Conservation (phyloP, 92 coral and sea anemone genomes). For the Paragorgia papillata region DNA sequence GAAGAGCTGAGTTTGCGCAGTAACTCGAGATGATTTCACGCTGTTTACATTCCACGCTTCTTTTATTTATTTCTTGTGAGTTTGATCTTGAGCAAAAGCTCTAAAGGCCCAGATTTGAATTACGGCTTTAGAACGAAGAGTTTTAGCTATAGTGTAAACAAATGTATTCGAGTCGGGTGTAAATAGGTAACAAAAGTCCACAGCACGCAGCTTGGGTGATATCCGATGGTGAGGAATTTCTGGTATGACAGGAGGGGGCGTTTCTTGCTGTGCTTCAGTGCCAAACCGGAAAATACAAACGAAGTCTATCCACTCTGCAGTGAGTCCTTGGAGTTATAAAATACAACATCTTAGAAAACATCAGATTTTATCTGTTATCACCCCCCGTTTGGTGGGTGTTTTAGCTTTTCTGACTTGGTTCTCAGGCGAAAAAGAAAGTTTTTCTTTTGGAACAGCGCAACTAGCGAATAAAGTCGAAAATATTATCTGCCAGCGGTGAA, state of each 20-base stretch:
- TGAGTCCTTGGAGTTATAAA: too few species aligned
- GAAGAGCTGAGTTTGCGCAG: conserved; percentile 37
- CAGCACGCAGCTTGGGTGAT: not conserved
- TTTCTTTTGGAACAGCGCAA: too few species aligned
- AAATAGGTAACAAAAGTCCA: not conserved
- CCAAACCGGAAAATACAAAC: too few species aligned
- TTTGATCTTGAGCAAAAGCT: not conserved
- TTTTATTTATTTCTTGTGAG: not conserved
- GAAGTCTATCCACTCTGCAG: too few species aligned
- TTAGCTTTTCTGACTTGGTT: too few species aligned
- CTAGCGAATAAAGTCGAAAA: too few species aligned
- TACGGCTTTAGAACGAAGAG: not conserved
- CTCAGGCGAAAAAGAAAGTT: too few species aligned
- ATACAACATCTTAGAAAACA: too few species aligned
- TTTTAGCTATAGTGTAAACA: not conserved
- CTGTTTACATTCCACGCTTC: conserved; percentile 37
- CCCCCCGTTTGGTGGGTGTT: too few species aligned
- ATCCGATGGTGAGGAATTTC: conserved; percentile 12
- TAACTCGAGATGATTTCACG: conserved; percentile 8
- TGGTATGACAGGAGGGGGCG: conserved; percentile 43
- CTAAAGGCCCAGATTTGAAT: not conserved
- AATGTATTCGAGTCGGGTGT: not conserved
- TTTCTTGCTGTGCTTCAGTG: conserved; percentile 12
- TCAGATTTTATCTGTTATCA: too few species aligned
- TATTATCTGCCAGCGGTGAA: too few species aligned